Percentiles rank a stretch among this genome's conserved stretches.
These are phyloP conservation scores for Sebastes alutus DNA, from an alignment of 2,797 vertebrate genomes.

Conservation along the genomic window DNA sequence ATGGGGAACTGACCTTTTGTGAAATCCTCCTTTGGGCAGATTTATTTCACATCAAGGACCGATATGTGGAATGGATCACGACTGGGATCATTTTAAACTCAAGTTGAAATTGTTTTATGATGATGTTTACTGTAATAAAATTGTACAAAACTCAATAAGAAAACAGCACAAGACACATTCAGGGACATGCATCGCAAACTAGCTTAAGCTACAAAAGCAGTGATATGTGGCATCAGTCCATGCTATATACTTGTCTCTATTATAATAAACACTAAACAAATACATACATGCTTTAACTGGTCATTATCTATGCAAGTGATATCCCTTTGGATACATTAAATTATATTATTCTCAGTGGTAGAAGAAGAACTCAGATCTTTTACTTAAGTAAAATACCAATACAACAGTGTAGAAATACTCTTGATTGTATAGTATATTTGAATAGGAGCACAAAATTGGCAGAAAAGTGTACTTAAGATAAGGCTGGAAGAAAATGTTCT, in stretches of 20 bases:
- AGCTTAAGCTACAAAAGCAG: not conserved
- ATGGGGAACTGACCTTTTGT: not conserved
- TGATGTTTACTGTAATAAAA: not conserved
- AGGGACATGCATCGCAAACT: not conserved
- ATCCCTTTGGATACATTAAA: slow-evolving; percentile 37
- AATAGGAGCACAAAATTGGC: not conserved
- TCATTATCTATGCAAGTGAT: slow-evolving; percentile 10
- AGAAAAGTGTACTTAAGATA: not conserved
- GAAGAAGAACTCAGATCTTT: not conserved
- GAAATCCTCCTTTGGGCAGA: not conserved
- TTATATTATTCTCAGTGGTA: not conserved
- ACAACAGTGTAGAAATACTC: not conserved
- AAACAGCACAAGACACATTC: not conserved
- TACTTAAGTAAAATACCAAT: too few species aligned
- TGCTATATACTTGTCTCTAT: not conserved
- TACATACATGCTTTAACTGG: not conserved
- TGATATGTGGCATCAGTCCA: not conserved
- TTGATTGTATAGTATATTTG: not conserved
- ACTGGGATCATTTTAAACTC: not conserved
- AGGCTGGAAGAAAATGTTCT: too few species aligned
- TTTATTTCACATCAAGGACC: not conserved
- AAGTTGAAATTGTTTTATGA: not conserved
- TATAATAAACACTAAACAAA: not conserved
- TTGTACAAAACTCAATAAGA: not conserved
- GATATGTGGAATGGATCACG: not conserved